Evolutionary conservation across 2,888 invertebrate species (phyloP).

Genomic region (Coenonympha arcania): DNA sequence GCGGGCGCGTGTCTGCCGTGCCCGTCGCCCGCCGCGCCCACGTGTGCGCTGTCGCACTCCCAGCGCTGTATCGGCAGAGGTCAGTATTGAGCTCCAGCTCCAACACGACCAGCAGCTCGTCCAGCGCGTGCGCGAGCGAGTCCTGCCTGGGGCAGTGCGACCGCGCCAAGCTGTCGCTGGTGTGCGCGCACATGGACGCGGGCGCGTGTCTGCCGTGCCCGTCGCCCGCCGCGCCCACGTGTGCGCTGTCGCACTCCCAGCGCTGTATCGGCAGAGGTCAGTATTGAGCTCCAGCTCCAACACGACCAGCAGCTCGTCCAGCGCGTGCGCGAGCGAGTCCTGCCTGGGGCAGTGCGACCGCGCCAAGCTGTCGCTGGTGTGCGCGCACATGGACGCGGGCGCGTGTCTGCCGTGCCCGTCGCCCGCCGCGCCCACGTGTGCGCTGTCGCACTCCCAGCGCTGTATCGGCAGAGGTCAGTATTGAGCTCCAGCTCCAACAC

Average conservation of each 20-base stretch:
- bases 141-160: constrained; percentile 44
- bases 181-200: constrained; percentile 64
- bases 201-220: constrained; percentile 50
- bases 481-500: constrained; percentile 34
- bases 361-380: constrained; percentile 52
- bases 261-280: constrained; percentile 66
- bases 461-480: constrained; percentile 63
- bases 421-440: constrained; percentile 49
- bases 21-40: constrained; percentile 34
- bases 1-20: constrained; percentile 55
- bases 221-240: constrained; percentile 41
- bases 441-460: constrained; percentile 59
- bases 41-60: constrained; percentile 62
- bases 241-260: constrained; percentile 61
- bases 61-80: constrained; percentile 67
- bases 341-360: constrained; percentile 47
- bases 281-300: constrained; percentile 33
- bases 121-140: constrained; percentile 36
- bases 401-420: constrained; percentile 42
- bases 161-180: constrained; percentile 52
- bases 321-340: constrained; percentile 39
- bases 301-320: constrained; percentile 24
- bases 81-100: constrained; percentile 37
- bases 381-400: constrained; percentile 66
- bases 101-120: constrained; percentile 26